Percentiles rank a stretch among this genome's conserved stretches.
Evolutionary conservation across 2,113 vertebrate species (phyloP).

Genomic region (Carollia perspicillata): DNA sequence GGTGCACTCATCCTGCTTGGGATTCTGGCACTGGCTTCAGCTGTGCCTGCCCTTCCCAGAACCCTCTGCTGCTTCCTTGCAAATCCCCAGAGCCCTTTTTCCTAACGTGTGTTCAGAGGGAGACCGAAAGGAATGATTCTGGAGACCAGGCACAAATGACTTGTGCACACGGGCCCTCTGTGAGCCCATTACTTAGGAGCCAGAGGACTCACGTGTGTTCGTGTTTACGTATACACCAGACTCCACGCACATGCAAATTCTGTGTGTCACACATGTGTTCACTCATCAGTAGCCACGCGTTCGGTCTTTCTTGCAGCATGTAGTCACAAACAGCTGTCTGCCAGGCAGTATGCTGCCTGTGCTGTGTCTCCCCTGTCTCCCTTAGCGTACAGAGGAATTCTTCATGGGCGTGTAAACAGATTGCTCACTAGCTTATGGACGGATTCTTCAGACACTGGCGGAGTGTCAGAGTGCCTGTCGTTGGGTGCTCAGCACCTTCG

Average conservation of each 20-base stretch:
- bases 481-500: not conserved
- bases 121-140: not conserved
- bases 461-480: not conserved
- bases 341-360: not conserved
- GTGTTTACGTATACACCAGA: not conserved
- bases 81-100: not conserved
- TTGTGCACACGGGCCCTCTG: not conserved
- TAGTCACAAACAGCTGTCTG: not conserved
- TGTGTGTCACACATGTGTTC: not conserved
- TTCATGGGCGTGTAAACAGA: not conserved
- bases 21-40: not conserved
- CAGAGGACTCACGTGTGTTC: not conserved
- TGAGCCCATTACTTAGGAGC: not conserved
- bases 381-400: not conserved
- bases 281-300: not conserved
- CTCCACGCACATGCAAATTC: not conserved
- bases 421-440: not conserved
- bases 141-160: not conserved
- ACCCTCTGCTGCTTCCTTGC: not conserved
- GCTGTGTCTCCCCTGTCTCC: not conserved
- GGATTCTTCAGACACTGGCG: not conserved
- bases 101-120: not conserved
- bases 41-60: not conserved
- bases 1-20: not conserved
- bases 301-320: not conserved